Base-by-base conservation (phyloP, 2,888 invertebrate species). In the Sphecodes monilicornis region DNA sequence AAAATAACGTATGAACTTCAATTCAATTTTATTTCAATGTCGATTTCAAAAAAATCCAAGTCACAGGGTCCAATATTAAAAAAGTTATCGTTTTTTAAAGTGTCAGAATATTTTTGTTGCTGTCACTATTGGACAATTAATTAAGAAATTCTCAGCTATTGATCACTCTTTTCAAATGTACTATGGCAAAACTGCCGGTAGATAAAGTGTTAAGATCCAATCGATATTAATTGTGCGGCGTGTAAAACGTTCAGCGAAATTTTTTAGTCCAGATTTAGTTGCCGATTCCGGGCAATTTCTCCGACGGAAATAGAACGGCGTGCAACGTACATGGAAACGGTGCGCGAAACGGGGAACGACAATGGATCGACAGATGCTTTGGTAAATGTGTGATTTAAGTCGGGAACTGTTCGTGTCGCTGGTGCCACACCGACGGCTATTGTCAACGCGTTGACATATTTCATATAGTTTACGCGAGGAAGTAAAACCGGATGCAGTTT, bases 331-430 rank as follows among this genome's bases (percentile, higher is more conserved):
- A 69, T 76, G 39, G 82, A 69, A 79, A 72, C 46, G 50, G 22
- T 66, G 32, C 70, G 66, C 77, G 72, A 84, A 84, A 84, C 41
- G 64, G 72, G 46, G 13, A 50, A 18, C 66, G 78, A 78, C 78
- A 85, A 87, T 84, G 66, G 77, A 64, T 78, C 29, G 75, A 36
- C 69, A 78, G 64, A 72, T 80, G 57, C 60, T 16, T 78, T 69
- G 74, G 80, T 80, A 64, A 81, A 79, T 36, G 80, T 79, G 72
- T 64, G 87, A 85, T 84, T 78, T 66, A 66, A 76, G 50, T 77
- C 69, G 80, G 36, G 60, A 66, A 80, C 41, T 18, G 69, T 71
- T 66, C 74, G 82, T 54, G 57, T 36, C 64, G 77, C 11, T 70
- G 66, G 60, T 74, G 78, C 68, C 71, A 50, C 73, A 60, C 66